These are phyloP conservation scores for Diadegma fenestrale DNA, from an alignment of 2,888 invertebrate species.

Conservation along the genomic window DNA sequence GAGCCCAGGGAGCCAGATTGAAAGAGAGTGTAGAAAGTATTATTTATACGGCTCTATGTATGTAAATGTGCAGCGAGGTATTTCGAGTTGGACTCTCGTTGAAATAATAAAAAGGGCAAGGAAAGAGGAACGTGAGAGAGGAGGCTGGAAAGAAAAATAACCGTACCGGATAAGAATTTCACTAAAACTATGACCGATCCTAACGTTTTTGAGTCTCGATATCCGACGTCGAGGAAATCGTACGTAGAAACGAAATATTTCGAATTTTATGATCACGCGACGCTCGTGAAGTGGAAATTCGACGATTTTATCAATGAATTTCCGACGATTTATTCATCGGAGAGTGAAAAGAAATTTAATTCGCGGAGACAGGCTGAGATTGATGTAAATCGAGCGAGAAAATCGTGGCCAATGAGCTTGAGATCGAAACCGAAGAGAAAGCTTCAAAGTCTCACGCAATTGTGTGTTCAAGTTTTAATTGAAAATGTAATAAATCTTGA, in stretches of 20 bases:
- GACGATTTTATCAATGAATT: slow-evolving; percentile 20
- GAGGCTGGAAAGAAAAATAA: slow-evolving; percentile 41
- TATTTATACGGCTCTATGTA: slow-evolving; percentile 18
- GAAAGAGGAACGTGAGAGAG: slow-evolving; percentile 41
- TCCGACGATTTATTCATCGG: neutral
- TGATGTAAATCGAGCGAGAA: slow-evolving; percentile 43
- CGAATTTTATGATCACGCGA: neutral
- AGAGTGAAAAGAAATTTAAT: slow-evolving; percentile 21
- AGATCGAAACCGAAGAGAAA: slow-evolving; percentile 64
- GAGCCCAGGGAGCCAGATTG: slow-evolving; percentile 2
- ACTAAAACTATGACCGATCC: slow-evolving; percentile 45
- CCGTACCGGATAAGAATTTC: slow-evolving; percentile 49
- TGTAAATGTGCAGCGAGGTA: slow-evolving; percentile 13
- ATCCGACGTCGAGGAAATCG: slow-evolving; percentile 26
- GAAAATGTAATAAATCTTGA: slow-evolving; percentile 85
- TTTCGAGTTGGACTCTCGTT: neutral
- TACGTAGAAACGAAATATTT: slow-evolving; percentile 42
- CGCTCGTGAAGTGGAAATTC: neutral
- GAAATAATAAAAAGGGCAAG: slow-evolving; percentile 32
- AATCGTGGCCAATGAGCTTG: slow-evolving; percentile 43
- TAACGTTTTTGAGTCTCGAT: neutral
- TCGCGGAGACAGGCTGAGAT: slow-evolving; percentile 48
- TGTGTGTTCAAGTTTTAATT: slow-evolving; percentile 87
- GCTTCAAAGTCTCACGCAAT: slow-evolving; percentile 69
- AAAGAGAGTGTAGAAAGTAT: slow-evolving; percentile 55